Evolutionary conservation across 2,113 vertebrate species (phyloP), one percentile per base, ranked within the genome.

Genomic region (Coryphaenoides rupestris): DNA sequence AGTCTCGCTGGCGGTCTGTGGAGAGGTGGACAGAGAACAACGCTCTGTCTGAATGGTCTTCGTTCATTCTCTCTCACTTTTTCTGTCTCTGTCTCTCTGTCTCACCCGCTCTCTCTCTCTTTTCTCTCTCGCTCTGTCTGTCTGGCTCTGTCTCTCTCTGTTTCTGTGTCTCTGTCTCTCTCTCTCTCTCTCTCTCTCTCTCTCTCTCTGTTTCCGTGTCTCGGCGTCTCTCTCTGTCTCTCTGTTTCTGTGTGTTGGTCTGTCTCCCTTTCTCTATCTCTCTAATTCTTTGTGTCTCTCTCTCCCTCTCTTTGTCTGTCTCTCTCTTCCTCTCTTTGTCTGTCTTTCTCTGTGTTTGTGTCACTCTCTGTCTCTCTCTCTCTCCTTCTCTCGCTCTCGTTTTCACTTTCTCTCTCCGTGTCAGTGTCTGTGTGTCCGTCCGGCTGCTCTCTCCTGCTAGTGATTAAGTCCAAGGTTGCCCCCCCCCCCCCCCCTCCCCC

Each of bases 331-430:
- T 14, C 19, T 47, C 24, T 56, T 56, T 54, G 50, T 46, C 5
- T 57, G 19, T 69, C 26, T 65, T 3, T 22, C 19, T 47, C 33
- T 14, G n/a, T 21, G n/a, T n/a, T n/a, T n/a, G n/a, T n/a, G 19
- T 21, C 62, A 22, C 47, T 28, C 66, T 9, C 61, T 10, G 58
- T 10, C 73, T 69, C 53, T 59, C 64, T 84, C 82, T 78, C 73
- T 47, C 55, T 86, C 81, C 68, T 74, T 85, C 82, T 81, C 79
- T 66, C n/a, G n/a, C n/a, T n/a, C n/a, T n/a, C n/a, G n/a, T n/a
- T n/a, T n/a, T n/a, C n/a, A n/a, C n/a, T n/a, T n/a, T n/a, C n/a
- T n/a, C n/a, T n/a, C n/a, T n/a, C n/a, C n/a, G n/a, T n/a, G n/a
- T n/a, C n/a, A n/a, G n/a, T n/a, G n/a, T n/a, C n/a, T n/a, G n/a